Percentiles rank a stretch among this genome's conserved stretches.
These are phyloP conservation scores for Ophthalmotilapia sp. DNA, from an alignment of 2,113 vertebrate species.

Conservation along the genomic window DNA sequence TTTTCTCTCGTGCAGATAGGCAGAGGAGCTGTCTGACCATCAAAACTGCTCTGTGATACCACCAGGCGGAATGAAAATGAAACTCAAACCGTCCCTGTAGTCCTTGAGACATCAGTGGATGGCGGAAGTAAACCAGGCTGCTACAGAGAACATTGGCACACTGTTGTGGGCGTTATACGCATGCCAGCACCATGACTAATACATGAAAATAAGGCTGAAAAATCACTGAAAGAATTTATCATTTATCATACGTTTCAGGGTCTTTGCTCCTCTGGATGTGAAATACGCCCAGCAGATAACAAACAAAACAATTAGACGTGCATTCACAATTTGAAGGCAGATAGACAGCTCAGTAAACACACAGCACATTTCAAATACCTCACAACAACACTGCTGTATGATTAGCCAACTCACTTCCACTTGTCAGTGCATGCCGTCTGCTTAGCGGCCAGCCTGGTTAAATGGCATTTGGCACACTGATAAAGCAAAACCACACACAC, in stretches of 20 bases:
- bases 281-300: neutral
- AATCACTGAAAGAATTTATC: neutral
- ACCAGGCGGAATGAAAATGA: slow-evolving; percentile 5
- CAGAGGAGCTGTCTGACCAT: neutral
- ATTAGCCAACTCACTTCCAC: slow-evolving; percentile 12
- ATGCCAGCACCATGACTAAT: slow-evolving; percentile 31
- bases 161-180: slow-evolving; percentile 22
- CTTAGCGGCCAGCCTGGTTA: slow-evolving; percentile 7
- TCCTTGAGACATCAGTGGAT: slow-evolving; percentile 4
- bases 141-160: neutral
- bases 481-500: neutral
- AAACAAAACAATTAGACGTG: neutral
- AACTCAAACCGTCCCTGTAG: slow-evolving; percentile 27
- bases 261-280: neutral
- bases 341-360: neutral
- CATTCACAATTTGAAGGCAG: neutral
- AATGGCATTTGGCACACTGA: slow-evolving; percentile 24
- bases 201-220: slow-evolving; percentile 2
- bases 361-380: neutral
- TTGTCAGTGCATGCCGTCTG: slow-evolving; percentile 16
- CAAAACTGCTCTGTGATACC: neutral
- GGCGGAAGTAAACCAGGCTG: slow-evolving; percentile 25
- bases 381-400: neutral
- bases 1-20: neutral
- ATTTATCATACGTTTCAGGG: neutral